Evolutionary conservation across 2,888 invertebrate species (phyloP).

Genomic region (Papilio elwesi): DNA sequence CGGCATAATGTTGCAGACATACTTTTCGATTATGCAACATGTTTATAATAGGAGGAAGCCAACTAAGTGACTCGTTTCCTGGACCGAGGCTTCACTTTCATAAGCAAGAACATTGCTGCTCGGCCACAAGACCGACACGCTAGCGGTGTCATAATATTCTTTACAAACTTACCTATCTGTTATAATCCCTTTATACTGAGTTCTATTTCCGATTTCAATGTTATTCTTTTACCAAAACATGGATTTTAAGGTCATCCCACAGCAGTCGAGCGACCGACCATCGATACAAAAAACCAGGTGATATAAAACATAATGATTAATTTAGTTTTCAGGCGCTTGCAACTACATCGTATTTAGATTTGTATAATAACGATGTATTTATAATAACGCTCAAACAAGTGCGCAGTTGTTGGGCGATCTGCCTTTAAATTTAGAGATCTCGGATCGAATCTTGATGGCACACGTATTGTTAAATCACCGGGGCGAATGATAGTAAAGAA

Average conservation of each 20-base stretch:
- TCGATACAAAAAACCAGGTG: too few species aligned
- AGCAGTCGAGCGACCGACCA: neutral
- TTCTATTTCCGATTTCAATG: neutral
- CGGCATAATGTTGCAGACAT: conserved; percentile 34
- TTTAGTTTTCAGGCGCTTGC: too few species aligned
- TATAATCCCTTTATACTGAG: conserved; percentile 28
- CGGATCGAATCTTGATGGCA: too few species aligned
- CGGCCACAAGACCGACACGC: conserved; percentile 34
- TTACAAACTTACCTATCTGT: conserved; percentile 29
- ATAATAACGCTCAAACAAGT: too few species aligned
- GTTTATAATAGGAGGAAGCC: conserved; percentile 40
- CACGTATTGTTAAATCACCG: too few species aligned
- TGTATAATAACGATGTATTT: too few species aligned
- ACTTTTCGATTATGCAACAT: conserved; percentile 37
- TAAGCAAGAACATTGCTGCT: conserved; percentile 38
- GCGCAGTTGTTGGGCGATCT: too few species aligned
- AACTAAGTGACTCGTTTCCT: conserved; percentile 35
- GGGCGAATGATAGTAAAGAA: too few species aligned
- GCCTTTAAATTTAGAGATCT: too few species aligned
- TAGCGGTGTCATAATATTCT: conserved; percentile 34
- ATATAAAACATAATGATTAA: too few species aligned
- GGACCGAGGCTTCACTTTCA: conserved; percentile 40
- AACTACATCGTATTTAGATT: too few species aligned
- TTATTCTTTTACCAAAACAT: neutral
- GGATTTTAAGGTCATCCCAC: neutral